These are phyloP conservation scores for Galleria mellonella DNA, from an alignment of 1,140 invertebrate genomes.

Conservation along the genomic window DNA sequence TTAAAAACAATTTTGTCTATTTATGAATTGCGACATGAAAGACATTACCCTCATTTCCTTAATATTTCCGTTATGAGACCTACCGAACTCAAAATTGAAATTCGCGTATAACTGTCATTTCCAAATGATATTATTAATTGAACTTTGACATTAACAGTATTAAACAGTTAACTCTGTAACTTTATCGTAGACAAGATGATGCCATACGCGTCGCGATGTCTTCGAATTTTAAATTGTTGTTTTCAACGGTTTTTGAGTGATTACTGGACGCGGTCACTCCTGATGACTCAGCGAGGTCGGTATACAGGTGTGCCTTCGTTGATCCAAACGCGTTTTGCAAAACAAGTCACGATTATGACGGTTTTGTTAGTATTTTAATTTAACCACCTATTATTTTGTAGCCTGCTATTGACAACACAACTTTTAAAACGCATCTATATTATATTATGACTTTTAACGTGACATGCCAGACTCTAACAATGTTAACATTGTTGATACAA, in stretches of 20 bases:
- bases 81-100: not conserved
- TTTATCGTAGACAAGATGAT: not conserved
- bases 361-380: constrained; percentile 3
- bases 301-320: constrained; percentile 21
- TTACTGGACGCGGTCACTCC: constrained; percentile 24
- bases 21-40: not conserved
- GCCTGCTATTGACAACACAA: not conserved
- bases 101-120: constrained; percentile 1
- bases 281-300: constrained; percentile 46
- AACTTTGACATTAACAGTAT: constrained; percentile 6
- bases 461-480: not conserved
- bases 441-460: not conserved
- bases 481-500: constrained; percentile 21
- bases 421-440: not conserved
- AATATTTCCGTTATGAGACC: not conserved
- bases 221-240: constrained; percentile 41
- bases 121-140: constrained; percentile 1
- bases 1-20: too few relatives aligned
- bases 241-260: constrained; percentile 45
- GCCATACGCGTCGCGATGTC: constrained; percentile 8
- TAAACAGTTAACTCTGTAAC: constrained; percentile 3
- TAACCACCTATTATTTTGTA: not conserved
- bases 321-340: constrained; percentile 15
- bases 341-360: constrained; percentile 4
- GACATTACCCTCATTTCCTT: not conserved